Base-by-base conservation (phyloP, 2,888 invertebrate species). In the Gibbula magus region DNA sequence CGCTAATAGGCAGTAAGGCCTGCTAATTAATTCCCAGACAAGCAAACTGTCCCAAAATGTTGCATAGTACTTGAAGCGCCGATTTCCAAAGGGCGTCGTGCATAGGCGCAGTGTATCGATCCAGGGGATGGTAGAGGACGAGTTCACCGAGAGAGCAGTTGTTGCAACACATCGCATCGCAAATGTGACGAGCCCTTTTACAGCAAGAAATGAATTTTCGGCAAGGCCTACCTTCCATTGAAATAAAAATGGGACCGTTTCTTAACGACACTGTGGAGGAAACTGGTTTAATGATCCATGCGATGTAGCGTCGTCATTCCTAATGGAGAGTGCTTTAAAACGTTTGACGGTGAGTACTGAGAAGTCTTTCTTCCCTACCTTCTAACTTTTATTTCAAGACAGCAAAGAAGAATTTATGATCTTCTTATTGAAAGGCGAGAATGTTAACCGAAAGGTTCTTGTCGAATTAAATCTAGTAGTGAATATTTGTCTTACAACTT, bases 131-230 rank as follows among this genome's bases (percentile, higher is more conserved):
- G 25, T 29, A 18, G 29, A 61, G 61, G 61, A 61, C 25, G 29
- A 29, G 61, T 61, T 61, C 61, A 29, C 61, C 29, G 25, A 16
- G 29, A 61, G 13, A 29, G 61, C 61, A 25, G 29, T 25, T 61
- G 61, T 61, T 61, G 29, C 61, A 1, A 61, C 29, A 61, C 61
- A 61, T 13, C 10, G 25, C 61, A 61, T 61, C 61, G 61, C 25
- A 61, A 61, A 61, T 61, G 61, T 61, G 61, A 61, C 61, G 61
- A 61, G 61, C 61, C 61, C 61, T 61, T 61, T 61, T 18, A 61
- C 61, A 25, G 61, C 29, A 61, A 61, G 25, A 61, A 61, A 61
- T 61, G 61, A 61, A 61, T 16, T 61, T 61, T 61, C 61, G 25
- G 61, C 61, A 16, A 29, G 29, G 25, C 61, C 29, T 61, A 61